Base-by-base conservation (phyloP, 1,140 invertebrate species). In the Drosophila prosaltans region DNA sequence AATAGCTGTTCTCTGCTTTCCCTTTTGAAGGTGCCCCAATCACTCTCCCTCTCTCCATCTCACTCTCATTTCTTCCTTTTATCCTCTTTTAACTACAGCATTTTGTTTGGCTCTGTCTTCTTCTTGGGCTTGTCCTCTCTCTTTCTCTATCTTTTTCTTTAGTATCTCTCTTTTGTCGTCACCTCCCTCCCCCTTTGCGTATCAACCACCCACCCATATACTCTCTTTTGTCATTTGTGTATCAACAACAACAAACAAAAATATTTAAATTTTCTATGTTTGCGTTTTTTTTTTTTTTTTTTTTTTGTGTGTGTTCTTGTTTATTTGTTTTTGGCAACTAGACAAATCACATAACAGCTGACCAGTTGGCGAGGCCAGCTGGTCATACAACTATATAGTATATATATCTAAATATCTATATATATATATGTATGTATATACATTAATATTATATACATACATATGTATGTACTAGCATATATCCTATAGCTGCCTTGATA, bases 301-400 rank as follows among this genome's bases (percentile, higher is more conserved):
- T 16, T 16, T 16, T n/a, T n/a, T n/a, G n/a, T 16, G 16, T 16
- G 16, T 16, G 21, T 48, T 36, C 32, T 41, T 54, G 24, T 79
- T 74, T 74, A 30, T 75, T 68, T 64, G 32, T 39, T 78, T 84
- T 84, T 88, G 84, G 83, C 83, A 88, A 54, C 54, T 41, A 59
- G 32, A 63, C 64, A 83, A 75, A 76, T 83, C 78, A 86, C 78
- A 85, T 86, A 85, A 85, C 83, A 88, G 84, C 83, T 88, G 83
- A 88, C 66, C 69, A 81, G 71, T 74, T 72, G 65, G 82, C 80
- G 82, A 86, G 82, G 82, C 80, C 82, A 86, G 83, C 83, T 88
- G 83, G 65, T 78, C n/a, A 59, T 80, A 62, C 45, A 16, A 59
- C 67, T 39, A 72, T 68, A 75, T 61, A 59, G 32, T 39, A 62